Base-by-base conservation (phyloP, 1,140 invertebrate genomes). In the Drosophila triauraria region DNA sequence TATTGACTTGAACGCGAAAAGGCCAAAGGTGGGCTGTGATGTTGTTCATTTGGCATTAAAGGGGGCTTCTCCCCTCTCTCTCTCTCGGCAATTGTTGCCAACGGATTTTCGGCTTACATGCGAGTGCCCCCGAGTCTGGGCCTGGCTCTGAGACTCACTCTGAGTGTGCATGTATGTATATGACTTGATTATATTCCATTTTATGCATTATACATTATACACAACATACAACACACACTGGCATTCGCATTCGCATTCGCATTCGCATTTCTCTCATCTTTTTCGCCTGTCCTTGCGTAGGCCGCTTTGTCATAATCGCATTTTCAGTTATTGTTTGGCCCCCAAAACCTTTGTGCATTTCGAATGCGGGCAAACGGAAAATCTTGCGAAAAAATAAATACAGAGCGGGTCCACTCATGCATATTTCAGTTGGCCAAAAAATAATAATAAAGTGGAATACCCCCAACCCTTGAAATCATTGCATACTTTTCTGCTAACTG, bases 181-280 rank as follows among this genome's bases (percentile, higher is more conserved):
- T 77, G 80, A 62, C 83, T 86, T 87, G 83, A 86, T 86, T 86
- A 86, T 82, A 77, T 86, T 86, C 67, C 71, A 58, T 68, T 82
- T 80, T 82, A 87, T 87, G 81, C 75, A 78, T 79, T 79, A 87
- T 69, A 77, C 58, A 69, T 84, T 65, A 57, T 35, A 64, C 56
- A 64, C 20, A 8, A 32, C 3, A n/a, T n/a, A n/a, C n/a, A n/a
- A n/a, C n/a, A 20, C 50, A 53, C 50, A 53, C 35, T 63, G 53
- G 30, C 54, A 61, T 27, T 59, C 25, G 32, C 50, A 46, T 48
- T 57, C 44, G 40, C 58, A 53, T 30, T 78, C 74, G 43, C 60
- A 48, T 48, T 50, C 27, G 44, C 20, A 20, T 20, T 20, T 20
- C 20, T 43, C 54, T 32, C 32, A 44, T 51, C 53, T 56, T 56